These are phyloP conservation scores for Sus scrofa DNA, from an alignment of 2,113 vertebrate genomes.

Conservation along the genomic window DNA sequence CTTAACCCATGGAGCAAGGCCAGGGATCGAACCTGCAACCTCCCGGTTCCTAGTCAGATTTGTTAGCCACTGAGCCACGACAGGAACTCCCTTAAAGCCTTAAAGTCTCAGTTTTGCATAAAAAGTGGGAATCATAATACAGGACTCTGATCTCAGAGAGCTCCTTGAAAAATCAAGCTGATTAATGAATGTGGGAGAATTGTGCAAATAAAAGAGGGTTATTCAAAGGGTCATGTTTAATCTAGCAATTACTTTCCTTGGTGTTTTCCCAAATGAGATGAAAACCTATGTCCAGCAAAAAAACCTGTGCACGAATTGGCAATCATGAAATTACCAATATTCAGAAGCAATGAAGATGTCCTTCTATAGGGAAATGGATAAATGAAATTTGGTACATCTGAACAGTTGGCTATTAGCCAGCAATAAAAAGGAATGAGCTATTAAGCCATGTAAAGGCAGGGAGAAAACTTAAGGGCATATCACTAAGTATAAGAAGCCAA, in stretches of 20 bases:
- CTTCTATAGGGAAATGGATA: not conserved
- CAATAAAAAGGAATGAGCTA: not conserved
- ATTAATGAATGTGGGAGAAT: not conserved
- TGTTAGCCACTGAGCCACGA: too few relatives aligned
- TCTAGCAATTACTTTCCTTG: not conserved
- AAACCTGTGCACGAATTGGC: not conserved
- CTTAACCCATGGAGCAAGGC: too few relatives aligned
- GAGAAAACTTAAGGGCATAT: not conserved
- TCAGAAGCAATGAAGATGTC: not conserved
- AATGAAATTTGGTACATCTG: not conserved
- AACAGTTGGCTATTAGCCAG: not conserved
- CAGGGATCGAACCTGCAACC: too few relatives aligned
- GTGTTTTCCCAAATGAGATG: constrained; percentile 3
- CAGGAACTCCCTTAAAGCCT: too few relatives aligned
- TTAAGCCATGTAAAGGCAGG: not conserved
- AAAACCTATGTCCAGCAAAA: not conserved
- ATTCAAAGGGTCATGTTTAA: not conserved
- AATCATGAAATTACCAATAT: not conserved
- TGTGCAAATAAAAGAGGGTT: not conserved
- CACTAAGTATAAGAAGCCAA: not conserved
- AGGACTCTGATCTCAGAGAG: not conserved
- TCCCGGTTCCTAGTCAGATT: too few relatives aligned
- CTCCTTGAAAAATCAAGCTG: not conserved
- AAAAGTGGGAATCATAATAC: constrained; percentile 2
- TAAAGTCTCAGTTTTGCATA: constrained; percentile 9